These are phyloP conservation scores for Pterostichus niger DNA, from an alignment of 2,888 invertebrate species.

Conservation along the genomic window DNA sequence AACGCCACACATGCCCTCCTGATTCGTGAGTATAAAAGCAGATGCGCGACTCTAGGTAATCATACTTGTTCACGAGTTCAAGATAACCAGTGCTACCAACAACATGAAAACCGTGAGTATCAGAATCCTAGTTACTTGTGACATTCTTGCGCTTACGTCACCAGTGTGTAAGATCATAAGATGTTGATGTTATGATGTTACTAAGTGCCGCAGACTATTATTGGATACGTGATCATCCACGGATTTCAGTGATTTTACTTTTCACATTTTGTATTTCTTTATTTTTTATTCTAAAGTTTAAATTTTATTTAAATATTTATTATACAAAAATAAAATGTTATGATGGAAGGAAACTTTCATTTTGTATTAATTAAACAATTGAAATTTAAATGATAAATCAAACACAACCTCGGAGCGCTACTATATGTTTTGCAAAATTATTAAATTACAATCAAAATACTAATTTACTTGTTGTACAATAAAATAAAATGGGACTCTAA, in stretches of 20 bases:
- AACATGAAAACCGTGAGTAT: conserved; percentile 57
- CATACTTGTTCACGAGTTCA: conserved; percentile 51
- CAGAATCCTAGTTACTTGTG: conserved; percentile 32
- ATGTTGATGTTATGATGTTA: not conserved
- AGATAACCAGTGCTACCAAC: conserved; percentile 37
- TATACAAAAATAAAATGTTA: no score
- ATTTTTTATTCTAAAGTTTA: not conserved
- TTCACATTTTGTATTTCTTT: not conserved
- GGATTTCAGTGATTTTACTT: conserved; percentile 3
- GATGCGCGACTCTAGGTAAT: conserved; percentile 1
- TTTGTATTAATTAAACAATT: no score
- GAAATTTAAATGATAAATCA: no score
- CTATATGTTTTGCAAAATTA: no score
- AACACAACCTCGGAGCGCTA: no score
- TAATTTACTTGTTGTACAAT: no score
- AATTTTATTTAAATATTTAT: no score
- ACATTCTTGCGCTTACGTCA: conserved; percentile 49
- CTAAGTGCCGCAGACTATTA: conserved; percentile 2
- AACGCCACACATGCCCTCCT: conserved; percentile 47
- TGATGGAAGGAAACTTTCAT: no score
- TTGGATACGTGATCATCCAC: conserved; percentile 21
- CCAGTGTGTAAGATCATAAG: conserved; percentile 11
- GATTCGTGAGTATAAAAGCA: conserved; percentile 42
- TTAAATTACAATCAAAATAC: no score
- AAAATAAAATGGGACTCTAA: no score